These are phyloP conservation scores for Eulemur mongoz DNA, from an alignment of 2,797 vertebrate species.

Conservation along the genomic window DNA sequence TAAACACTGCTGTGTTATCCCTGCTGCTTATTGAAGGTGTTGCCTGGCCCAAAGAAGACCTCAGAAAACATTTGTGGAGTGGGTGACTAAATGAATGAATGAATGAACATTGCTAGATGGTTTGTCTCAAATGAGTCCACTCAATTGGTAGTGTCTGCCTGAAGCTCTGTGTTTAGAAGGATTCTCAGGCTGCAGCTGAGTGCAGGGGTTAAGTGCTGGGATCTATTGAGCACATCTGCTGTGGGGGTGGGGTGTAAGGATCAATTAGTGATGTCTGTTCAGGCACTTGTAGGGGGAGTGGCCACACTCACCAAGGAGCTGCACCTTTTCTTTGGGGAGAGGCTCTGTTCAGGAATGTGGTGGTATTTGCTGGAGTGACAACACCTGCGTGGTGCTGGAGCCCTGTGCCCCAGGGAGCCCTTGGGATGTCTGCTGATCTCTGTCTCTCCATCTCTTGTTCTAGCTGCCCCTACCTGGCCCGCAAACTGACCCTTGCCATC, in stretches of 20 bases:
- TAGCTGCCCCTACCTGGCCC: constrained; percentile 96
- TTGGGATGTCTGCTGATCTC: neutral
- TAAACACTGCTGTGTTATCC: neutral
- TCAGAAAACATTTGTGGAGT: constrained; percentile 6
- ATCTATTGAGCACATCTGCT: neutral
- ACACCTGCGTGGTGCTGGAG: neutral
- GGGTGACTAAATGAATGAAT: neutral
- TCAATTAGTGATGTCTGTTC: neutral
- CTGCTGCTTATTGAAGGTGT: neutral
- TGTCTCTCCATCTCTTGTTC: constrained; percentile 49
- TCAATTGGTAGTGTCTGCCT: neutral
- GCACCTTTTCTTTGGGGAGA: neutral
- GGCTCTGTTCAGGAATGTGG: neutral
- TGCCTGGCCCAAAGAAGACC: neutral
- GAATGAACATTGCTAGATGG: neutral
- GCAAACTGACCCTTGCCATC: constrained; percentile 93
- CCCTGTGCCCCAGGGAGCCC: neutral
- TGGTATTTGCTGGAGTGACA: neutral
- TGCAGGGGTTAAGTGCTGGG: neutral
- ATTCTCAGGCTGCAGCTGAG: neutral
- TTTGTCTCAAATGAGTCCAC: neutral
- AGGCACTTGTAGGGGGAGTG: neutral
- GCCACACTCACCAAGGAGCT: neutral
- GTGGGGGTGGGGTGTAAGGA: neutral
- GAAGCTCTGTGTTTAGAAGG: neutral